These are phyloP conservation scores for Sphaeridia pumilis DNA, from an alignment of 2,888 invertebrate genomes.

Conservation along the genomic window DNA sequence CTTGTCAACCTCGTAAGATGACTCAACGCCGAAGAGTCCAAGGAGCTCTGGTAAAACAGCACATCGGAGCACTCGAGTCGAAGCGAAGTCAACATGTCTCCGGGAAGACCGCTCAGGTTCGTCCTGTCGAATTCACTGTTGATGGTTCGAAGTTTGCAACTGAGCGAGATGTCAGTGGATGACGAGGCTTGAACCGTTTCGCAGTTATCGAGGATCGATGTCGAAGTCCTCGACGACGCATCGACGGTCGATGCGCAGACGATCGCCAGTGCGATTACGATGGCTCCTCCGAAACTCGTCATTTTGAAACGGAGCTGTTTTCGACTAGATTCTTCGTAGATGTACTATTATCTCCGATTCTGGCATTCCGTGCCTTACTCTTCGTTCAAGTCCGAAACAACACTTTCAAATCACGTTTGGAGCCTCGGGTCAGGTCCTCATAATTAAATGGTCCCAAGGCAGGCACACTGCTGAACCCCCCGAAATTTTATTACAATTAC, in stretches of 20 bases:
- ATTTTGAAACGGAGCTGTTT: background rate
- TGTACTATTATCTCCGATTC: too few relatives aligned
- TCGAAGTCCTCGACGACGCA: background rate
- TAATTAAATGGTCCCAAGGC: too few relatives aligned
- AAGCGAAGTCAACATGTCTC: slow-evolving; percentile 52
- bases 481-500: background rate
- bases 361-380: too few relatives aligned
- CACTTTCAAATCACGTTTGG: background rate
- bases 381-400: background rate
- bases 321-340: background rate
- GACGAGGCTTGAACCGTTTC: background rate
- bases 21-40: slow-evolving; percentile 55
- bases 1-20: slow-evolving; percentile 68
- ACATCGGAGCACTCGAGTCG: slow-evolving; percentile 67
- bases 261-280: background rate
- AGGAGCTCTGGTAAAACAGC: slow-evolving; percentile 63
- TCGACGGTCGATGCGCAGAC: background rate
- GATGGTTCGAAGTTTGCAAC: slow-evolving; percentile 67
- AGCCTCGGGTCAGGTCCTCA: too few relatives aligned
- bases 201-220: slow-evolving; percentile 5
- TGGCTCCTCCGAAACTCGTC: background rate
- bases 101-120: slow-evolving; percentile 72
- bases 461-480: too few relatives aligned
- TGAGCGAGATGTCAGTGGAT: slow-evolving; percentile 58
- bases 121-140: slow-evolving; percentile 79